These are phyloP conservation scores for Chondrilla cf. caribensis DNA, from an alignment of 37 sponge, comb jelly and placozoan genomes.

Conservation along the genomic window DNA sequence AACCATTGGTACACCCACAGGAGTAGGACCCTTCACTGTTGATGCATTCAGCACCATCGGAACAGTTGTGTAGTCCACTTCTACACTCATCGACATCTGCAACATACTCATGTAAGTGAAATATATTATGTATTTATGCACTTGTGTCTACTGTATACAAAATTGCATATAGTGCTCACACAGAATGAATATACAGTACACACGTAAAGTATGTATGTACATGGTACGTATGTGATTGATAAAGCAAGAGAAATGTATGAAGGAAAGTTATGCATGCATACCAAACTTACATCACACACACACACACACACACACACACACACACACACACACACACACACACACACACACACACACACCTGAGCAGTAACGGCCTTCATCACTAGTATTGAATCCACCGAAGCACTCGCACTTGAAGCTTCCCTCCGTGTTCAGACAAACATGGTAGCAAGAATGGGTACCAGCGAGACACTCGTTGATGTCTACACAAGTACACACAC, in stretches of 20 bases:
- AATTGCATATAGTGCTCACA: neutral
- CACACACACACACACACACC: conserved; percentile 17
- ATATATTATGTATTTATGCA: neutral
- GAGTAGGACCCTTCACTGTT: conserved; percentile 20
- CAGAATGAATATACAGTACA: neutral
- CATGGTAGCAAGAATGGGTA: conserved; percentile 31
- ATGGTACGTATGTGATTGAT: neutral
- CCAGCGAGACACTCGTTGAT: conserved; percentile 55
- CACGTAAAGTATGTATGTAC: neutral
- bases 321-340: no score
- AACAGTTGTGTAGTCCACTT: neutral
- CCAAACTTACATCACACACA: no score
- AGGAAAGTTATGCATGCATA: no score
- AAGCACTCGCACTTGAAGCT: conserved; percentile 35
- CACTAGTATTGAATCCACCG: conserved; percentile 31
- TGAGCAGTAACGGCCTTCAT: conserved; percentile 9
- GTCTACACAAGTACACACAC: conserved; percentile 28
- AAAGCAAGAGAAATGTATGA: no score
- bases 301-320: no score
- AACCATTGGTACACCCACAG: neutral
- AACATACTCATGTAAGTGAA: neutral
- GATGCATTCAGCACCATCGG: neutral
- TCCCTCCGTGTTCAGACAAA: conserved; percentile 48
- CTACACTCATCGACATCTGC: neutral
- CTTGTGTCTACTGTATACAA: neutral